Base-by-base conservation (phyloP, 2,888 invertebrate genomes). In the Leptura quadrifasciata region DNA sequence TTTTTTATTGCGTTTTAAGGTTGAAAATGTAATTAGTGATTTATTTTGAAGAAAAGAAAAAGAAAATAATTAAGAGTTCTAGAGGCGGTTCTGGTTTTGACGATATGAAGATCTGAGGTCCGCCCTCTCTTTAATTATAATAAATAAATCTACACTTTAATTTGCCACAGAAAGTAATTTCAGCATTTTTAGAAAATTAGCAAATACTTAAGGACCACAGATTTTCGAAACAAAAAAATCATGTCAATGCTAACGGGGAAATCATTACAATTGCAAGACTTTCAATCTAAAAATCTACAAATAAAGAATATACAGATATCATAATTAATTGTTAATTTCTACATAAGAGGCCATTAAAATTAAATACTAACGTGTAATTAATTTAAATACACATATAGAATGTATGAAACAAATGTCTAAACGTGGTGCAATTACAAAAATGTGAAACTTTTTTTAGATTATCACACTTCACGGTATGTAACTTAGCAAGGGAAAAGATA, bases 401-500 rank as follows among this genome's bases (percentile, higher is more conserved):
- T 0, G 15, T 47, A 47, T 47, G 3, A 47, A 47, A 47, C 47
- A n/a, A 47, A 47, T n/a, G n/a, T 47, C 47, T 47, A n/a, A 39
- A 47, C 17, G 47, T n/a, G 47, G 47, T n/a, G 60, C n/a, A 60
- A 60, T 60, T 60, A 27, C 60, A 27, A 60, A 60, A 60, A 60
- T 60, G 60, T 60, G 60, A 60, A 60, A 60, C 27, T 60, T 27
- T 21, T 21, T 20, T 60, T 57, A 57, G 21, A 57, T 57, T 57
- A 57, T 57, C 60, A n/a, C 60, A 60, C 21, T 77, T 75, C 75
- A 78, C 75, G 75, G 75, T 73, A 31, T 57, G 58, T 68, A 72
- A 75, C 73, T 73, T 76, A 58, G 61, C 71, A 24, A 74, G 77
- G 68, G 72, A 74, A 78, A 78, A 78, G 68, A 58, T 75, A 67